phyloP scores from a whole-genome alignment of 2,888 invertebrate genomes.

The Acronicta alni region DNA sequence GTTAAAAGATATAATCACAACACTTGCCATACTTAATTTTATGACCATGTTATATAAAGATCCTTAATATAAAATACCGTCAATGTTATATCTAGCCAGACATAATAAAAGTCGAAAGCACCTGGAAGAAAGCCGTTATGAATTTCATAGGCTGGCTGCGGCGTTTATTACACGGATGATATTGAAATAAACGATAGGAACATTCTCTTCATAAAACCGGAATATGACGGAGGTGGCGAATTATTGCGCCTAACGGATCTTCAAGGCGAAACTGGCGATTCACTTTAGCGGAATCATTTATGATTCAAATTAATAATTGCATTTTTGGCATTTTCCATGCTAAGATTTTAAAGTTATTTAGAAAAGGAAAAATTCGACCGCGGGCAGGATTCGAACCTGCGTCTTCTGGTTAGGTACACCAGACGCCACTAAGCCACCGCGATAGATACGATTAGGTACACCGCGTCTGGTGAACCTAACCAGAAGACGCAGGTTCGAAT shows the following conservation, averaged over 20 bases:
- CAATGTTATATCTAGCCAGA: not conserved
- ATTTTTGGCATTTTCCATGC: too few species aligned
- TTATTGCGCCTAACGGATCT: conserved; percentile 13
- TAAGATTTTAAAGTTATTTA: too few species aligned
- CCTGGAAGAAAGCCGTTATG: conserved; percentile 33
- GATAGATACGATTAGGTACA: too few species aligned
- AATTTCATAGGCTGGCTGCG: conserved; percentile 40
- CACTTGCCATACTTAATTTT: not conserved
- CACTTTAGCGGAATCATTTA: too few species aligned
- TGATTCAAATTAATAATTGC: too few species aligned
- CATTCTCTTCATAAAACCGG: conserved; percentile 29
- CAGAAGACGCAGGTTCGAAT: too few species aligned
- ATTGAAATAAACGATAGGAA: conserved; percentile 60
- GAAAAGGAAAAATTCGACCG: too few species aligned
- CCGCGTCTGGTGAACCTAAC: too few species aligned
- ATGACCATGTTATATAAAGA: not conserved
- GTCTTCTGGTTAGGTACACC: too few species aligned
- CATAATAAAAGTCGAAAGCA: conserved; percentile 9
- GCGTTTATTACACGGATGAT: conserved; percentile 55
- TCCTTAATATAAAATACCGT: not conserved
- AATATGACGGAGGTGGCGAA: conserved; percentile 5
- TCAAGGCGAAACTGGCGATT: not conserved
- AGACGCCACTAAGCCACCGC: too few species aligned
- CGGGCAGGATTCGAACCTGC: too few species aligned
- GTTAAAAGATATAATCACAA: too few species aligned